These are phyloP conservation scores for Frankliniella intonsa DNA, from an alignment of 2,888 invertebrate species.

Conservation along the genomic window DNA sequence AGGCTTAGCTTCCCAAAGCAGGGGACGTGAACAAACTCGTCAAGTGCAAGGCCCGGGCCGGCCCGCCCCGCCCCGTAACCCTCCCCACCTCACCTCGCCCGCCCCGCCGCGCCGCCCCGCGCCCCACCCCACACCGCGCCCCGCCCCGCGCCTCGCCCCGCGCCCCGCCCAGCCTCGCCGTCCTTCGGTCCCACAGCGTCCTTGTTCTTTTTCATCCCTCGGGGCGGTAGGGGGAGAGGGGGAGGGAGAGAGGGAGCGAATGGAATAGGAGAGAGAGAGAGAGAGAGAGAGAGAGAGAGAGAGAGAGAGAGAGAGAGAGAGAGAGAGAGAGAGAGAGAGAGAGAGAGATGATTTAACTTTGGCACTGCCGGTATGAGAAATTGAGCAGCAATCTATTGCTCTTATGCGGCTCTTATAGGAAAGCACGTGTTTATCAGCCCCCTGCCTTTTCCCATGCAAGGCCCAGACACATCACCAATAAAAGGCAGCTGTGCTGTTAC, in stretches of 20 bases:
- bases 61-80: background rate
- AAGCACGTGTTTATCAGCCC: too few species aligned
- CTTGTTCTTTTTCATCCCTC: constrained; percentile 1
- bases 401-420: too few species aligned
- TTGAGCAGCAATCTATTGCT: too few species aligned
- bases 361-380: too few species aligned
- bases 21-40: constrained; percentile 15
- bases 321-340: background rate
- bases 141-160: background rate
- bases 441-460: too few species aligned
- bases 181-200: background rate
- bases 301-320: background rate
- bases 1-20: constrained; percentile 15
- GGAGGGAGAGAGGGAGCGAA: background rate
- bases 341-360: too few species aligned
- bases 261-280: background rate
- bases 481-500: too few species aligned
- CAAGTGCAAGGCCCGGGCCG: background rate
- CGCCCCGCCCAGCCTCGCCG: too few species aligned
- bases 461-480: too few species aligned
- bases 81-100: background rate
- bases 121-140: background rate
- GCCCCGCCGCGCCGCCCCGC: background rate
- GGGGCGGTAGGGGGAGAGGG: background rate
- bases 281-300: background rate